A percentile compares a stretch with the other conserved stretches of the same genome.
Evolutionary conservation across 1,140 invertebrate genomes (phyloP).

Genomic region (Papilio polytes): DNA sequence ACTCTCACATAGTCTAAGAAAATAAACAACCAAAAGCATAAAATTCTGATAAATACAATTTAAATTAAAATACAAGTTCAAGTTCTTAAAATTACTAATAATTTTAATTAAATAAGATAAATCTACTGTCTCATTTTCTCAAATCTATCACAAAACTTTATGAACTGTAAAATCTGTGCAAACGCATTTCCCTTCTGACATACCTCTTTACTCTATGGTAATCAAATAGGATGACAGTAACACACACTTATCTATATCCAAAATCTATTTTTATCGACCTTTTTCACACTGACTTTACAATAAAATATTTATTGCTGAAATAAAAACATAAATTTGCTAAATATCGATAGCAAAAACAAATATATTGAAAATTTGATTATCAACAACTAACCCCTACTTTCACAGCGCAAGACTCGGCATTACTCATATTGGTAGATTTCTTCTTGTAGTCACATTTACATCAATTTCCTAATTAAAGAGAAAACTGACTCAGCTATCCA

Average conservation of each 20-base stretch:
- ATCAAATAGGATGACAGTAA: neutral
- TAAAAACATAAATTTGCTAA: constrained; percentile 4
- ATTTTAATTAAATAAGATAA: neutral
- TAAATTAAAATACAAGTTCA: neutral
- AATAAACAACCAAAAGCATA: neutral
- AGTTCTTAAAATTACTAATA: constrained; percentile 11
- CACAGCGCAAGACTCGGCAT: constrained; percentile 20
- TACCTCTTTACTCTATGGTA: constrained; percentile 10
- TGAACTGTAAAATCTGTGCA: neutral
- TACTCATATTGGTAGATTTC: neutral
- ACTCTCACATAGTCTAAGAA: neutral
- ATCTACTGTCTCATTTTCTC: neutral
- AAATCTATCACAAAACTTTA: constrained; percentile 9
- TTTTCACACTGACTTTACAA: neutral
- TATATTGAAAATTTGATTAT: neutral
- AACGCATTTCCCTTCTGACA: neutral
- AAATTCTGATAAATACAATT: neutral
- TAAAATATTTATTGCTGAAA: constrained; percentile 10
- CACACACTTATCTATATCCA: neutral
- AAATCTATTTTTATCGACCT: neutral
- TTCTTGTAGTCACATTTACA: neutral
- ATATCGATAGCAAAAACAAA: constrained; percentile 4
- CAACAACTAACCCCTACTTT: neutral
- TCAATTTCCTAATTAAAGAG: neutral
- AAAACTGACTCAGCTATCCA: neutral